Evolutionary conservation across 1,140 invertebrate species (phyloP).

Genomic region (Caerostris extrusa): DNA sequence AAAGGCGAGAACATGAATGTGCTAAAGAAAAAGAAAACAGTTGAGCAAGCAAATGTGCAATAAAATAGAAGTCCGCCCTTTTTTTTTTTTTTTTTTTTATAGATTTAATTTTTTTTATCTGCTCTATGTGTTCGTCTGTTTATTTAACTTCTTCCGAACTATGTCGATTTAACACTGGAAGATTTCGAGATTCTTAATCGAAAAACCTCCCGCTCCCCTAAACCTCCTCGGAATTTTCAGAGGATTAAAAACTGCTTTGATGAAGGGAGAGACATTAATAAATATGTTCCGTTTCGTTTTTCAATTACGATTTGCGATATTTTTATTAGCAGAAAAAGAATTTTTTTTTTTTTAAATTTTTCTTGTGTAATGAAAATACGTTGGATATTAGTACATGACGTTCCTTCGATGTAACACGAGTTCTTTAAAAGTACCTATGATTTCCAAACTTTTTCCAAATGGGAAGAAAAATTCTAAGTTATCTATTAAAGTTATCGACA

Average conservation of each 20-base stretch:
- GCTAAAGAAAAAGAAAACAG: neutral
- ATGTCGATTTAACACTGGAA: neutral
- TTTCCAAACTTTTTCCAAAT: neutral
- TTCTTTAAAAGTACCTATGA: neutral
- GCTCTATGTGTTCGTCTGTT: neutral
- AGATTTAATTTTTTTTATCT: neutral
- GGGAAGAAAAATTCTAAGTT: neutral
- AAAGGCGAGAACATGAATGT: constrained; percentile 51
- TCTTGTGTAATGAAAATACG: no score
- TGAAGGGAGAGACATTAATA: constrained; percentile 22
- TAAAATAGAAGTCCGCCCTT: neutral
- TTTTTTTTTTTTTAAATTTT: no score
- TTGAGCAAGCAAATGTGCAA: neutral
- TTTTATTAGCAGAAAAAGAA: no score
- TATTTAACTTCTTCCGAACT: constrained; percentile 11
- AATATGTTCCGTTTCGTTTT: neutral
- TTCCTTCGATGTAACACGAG: no score
- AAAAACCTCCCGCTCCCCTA: neutral
- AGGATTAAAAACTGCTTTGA: constrained; percentile 42
- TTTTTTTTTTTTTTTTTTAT: neutral
- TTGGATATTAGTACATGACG: no score
- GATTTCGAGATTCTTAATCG: constrained; percentile 26
- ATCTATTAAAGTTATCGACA: no score
- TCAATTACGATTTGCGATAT: neutral
- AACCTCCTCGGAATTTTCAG: neutral